Evolutionary conservation across 1,140 invertebrate species (phyloP).

Genomic region (Drosophila insularis): DNA sequence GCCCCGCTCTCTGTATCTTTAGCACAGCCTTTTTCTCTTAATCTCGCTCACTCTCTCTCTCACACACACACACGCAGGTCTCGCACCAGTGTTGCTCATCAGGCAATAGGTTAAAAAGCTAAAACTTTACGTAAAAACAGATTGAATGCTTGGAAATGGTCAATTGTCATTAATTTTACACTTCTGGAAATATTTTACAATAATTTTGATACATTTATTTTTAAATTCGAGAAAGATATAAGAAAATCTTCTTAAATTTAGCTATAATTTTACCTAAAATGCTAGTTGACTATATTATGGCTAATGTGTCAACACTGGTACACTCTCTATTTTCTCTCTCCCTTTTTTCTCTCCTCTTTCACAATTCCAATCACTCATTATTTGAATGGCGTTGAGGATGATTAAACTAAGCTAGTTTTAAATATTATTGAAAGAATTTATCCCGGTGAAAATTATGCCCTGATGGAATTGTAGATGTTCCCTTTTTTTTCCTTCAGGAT

Average conservation of each 20-base stretch:
- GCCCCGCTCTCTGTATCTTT: slow-evolving; percentile 35
- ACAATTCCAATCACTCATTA: slow-evolving; percentile 28
- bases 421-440: neutral
- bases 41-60: neutral
- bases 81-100: neutral
- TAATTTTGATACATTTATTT: neutral
- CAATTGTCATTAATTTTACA: neutral
- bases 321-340: slow-evolving; percentile 7
- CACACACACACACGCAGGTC: neutral
- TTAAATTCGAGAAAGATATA: neutral
- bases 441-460: neutral
- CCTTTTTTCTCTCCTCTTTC: neutral
- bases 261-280: neutral
- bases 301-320: slow-evolving; percentile 18
- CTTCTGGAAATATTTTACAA: neutral
- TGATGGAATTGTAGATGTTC: neutral
- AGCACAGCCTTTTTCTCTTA: slow-evolving; percentile 21
- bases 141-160: neutral
- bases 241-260: neutral
- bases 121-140: slow-evolving; percentile 3
- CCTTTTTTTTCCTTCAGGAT: neutral
- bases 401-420: slow-evolving; percentile 15
- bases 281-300: neutral
- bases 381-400: slow-evolving; percentile 43
- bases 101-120: slow-evolving; percentile 11